Evolutionary conservation across 1,140 invertebrate species (phyloP), one percentile per base, ranked within the genome.

Genomic region (Penaeus chinensis): DNA sequence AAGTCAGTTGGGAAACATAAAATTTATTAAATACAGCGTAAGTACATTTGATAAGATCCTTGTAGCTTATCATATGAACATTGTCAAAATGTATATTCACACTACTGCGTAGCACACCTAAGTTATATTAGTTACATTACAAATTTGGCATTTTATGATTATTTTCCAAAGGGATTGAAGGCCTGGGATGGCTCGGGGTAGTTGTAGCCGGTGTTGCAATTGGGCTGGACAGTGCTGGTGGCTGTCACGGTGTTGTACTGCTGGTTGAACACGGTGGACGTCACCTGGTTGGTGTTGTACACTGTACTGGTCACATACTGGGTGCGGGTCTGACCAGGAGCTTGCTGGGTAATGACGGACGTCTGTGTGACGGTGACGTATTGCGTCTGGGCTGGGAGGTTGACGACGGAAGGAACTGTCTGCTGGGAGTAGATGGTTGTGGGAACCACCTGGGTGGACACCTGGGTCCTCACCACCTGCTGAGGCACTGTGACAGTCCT

Each of bases 271-370:
- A 77, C 74, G 5, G 85, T 87, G 66, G 85, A 87, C 60, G 85
- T 87, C 71, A 82, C 79, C 27, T 87, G 82, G 80, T 87, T 87
- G 27, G 85, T 87, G 80, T 77, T 87, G 80, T 82, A 87, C 42
- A 82, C 69, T 20, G 80, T 82, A 10, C 47, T 82, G 62, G 88
- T 89, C 24, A 66, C 42, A 77, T 80, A 89, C 76, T 85, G 76
- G 47, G 80, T 82, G 42, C 71, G 79, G 60, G 77, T 81, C 74
- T 69, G 74, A 22, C 88, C 88, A 8, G 88, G 88, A 24, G 62
- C 63, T 60, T 65, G 71, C 65, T 85, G 76, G 69, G 84, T 86
- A n/a, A 69, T 65, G 76, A 66, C 74, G n/a, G 42, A 69, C 32
- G 88, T 89, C 10, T 66, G 79, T 61, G 60, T 65, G 60, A 86